Evolutionary conservation across 2,797 vertebrate species (phyloP), one percentile per base, ranked within the genome.

Genomic region (Ciconia nigra): DNA sequence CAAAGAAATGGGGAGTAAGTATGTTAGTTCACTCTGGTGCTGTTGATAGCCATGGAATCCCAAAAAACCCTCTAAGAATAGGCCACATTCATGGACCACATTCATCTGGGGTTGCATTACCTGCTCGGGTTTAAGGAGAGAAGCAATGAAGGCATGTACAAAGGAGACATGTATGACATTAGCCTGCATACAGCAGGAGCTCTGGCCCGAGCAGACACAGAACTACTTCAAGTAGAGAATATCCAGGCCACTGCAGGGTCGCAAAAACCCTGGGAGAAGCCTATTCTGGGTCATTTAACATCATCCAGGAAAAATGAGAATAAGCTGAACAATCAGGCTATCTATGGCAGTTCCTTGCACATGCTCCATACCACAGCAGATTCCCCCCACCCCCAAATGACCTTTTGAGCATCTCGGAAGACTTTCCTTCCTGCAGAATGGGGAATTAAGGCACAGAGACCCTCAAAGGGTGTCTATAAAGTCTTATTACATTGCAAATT

Each of bases 21-120:
- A 18, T 28, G 17, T 29, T 47, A 55, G 13, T 35, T 61, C 25
- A 22, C 7, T 47, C 42, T 61, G 37, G 9, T 52, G 61, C 9
- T 58, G 11, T 18, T 41, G 14, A 52, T 33, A 62, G 29, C 14
- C 2, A 2, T 19, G 24, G 25, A 67, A 87, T 63, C 7, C 19
- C 8, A 9, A 17, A 25, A n/a, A 10, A 0, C 37, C 37, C 7
- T 1, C 13, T 21, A 37, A 41, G 9, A 61, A 52, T 7, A 76
- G 17, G 22, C 8, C 41, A 42, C 8, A 9, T 55, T 41, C 16
- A 35, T 0, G 2, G 41, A 15, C 3, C n/a, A 7, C 15, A 7
- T 69, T 65, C 24, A 54, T 5, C 15, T 47, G 42, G 11, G 25
- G 1, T 39, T 86, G 9, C 20, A 15, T 54, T 41, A 57, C 26